Base-by-base conservation (phyloP, 2,797 vertebrate genomes). In the Lagodon rhomboides region DNA sequence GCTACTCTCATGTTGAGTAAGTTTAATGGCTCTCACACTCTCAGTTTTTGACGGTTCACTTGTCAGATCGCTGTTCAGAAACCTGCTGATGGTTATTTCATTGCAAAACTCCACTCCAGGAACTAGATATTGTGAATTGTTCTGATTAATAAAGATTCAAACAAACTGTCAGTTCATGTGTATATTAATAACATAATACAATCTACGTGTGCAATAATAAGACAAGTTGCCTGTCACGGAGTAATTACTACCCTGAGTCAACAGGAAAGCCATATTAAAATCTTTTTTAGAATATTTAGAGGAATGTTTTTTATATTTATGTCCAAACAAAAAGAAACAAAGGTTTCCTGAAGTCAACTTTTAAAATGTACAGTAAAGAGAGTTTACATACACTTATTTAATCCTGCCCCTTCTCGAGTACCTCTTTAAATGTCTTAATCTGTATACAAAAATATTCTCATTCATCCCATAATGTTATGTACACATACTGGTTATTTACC, bases 91-190 rank as follows among this genome's bases (percentile, higher is more conserved):
- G 20, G 54, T 44, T 70, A 15, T 30, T 18, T 68, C 18, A 47
- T 15, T 47, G 12, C 58, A 72, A 34, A 72, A 79, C 58, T 51
- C 27, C 17, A 41, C 27, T 63, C 17, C 43, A 38, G 13, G 5
- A 74, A 66, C 23, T 72, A 23, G 69, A 55, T 27, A 7, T 43
- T 76, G 46, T 5, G 69, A 55, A 81, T 79, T 84, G 80, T 71
- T 80, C n/a, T 58, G 20, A 68, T 58, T 16, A 92, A 92, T 91
- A 91, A 91, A 89, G 25, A n/a, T 22, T 80, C n/a, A 72, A 62
- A 30, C 25, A n/a, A 64, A 72, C 13, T 23, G 3, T 54, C n/a
- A 49, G 1, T 44, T 43, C 4, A 27, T 71, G 47, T 69, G 10
- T 17, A 38, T 56, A 44, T 66, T 74, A 11, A 20, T 68, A 20